These are phyloP conservation scores for Lottia gigantea DNA, from an alignment of 2,888 invertebrate genomes.

Conservation along the genomic window DNA sequence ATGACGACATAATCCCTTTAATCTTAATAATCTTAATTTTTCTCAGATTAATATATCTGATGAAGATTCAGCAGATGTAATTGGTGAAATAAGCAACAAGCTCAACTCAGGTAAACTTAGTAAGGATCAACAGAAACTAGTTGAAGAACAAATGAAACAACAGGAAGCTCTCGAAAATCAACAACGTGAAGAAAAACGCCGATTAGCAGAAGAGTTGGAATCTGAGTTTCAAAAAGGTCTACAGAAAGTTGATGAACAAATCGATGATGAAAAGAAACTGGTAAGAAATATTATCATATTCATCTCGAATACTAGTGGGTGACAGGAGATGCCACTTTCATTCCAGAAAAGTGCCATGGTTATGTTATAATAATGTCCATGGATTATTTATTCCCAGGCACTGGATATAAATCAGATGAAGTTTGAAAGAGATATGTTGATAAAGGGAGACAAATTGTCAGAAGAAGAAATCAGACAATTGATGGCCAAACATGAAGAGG, in stretches of 20 bases:
- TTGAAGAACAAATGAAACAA: slow-evolving; percentile 48
- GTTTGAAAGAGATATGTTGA: slow-evolving; percentile 60
- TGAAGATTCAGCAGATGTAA: slow-evolving; percentile 55
- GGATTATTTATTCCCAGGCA: slow-evolving; percentile 44
- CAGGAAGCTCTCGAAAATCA: slow-evolving; percentile 50
- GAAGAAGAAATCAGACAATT: slow-evolving; percentile 59
- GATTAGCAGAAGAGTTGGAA: slow-evolving; percentile 36
- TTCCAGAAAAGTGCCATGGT: not conserved
- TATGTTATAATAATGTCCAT: slow-evolving; percentile 3
- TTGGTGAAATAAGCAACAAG: slow-evolving; percentile 52
- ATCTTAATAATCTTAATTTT: not conserved
- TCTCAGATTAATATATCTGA: slow-evolving; percentile 57
- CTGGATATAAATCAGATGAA: slow-evolving; percentile 55
- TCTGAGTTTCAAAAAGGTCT: slow-evolving; percentile 44
- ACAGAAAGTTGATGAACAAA: slow-evolving; percentile 45
- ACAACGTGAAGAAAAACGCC: slow-evolving; percentile 45
- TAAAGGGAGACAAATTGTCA: slow-evolving; percentile 53
- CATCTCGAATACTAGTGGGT: not conserved
- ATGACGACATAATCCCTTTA: no score
- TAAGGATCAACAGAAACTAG: slow-evolving; percentile 46
- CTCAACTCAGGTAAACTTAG: slow-evolving; percentile 45
- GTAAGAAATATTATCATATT: slow-evolving; percentile 33
- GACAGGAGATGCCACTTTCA: not conserved
- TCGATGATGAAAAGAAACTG: slow-evolving; percentile 58
- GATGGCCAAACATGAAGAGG: slow-evolving; percentile 51